Evolutionary conservation across 2,888 invertebrate genomes (phyloP).

Genomic region (Chloroclysta siterata): DNA sequence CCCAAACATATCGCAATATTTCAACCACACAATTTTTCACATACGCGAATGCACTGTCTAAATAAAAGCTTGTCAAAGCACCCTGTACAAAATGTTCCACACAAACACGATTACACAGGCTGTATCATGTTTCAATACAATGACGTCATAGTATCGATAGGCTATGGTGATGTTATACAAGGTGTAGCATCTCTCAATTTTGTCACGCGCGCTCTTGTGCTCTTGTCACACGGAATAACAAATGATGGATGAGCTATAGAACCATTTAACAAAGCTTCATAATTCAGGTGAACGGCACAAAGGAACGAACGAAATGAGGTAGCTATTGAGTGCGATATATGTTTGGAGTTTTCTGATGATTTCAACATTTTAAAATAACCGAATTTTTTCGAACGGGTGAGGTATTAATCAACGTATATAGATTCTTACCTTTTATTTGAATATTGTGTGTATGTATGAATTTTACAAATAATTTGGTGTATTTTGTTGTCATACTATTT

Average conservation of each 20-base stretch:
- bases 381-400: too few relatives aligned
- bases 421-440: too few relatives aligned
- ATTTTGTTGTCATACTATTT: too few relatives aligned
- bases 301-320: neutral
- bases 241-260: slow-evolving; percentile 17
- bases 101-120: slow-evolving; percentile 14
- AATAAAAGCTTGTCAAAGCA: neutral
- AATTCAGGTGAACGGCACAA: neutral
- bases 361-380: too few relatives aligned
- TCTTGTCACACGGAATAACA: slow-evolving; percentile 5
- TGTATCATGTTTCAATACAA: slow-evolving; percentile 9
- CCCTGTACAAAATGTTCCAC: neutral
- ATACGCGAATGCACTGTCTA: too few relatives aligned
- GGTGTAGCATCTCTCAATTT: slow-evolving; percentile 26
- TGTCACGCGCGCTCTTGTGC: slow-evolving; percentile 12
- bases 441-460: too few relatives aligned
- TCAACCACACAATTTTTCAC: too few relatives aligned
- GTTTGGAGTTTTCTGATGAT: too few relatives aligned
- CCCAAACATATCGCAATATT: too few relatives aligned
- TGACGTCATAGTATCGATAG: slow-evolving; percentile 13
- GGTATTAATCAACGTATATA: too few relatives aligned
- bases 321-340: neutral
- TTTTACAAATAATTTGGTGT: too few relatives aligned
- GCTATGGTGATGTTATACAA: slow-evolving; percentile 12
- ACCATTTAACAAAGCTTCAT: neutral